Conservation (phyloP, 2,888 invertebrate genomes). For the Pseudeuparius sepicola region DNA sequence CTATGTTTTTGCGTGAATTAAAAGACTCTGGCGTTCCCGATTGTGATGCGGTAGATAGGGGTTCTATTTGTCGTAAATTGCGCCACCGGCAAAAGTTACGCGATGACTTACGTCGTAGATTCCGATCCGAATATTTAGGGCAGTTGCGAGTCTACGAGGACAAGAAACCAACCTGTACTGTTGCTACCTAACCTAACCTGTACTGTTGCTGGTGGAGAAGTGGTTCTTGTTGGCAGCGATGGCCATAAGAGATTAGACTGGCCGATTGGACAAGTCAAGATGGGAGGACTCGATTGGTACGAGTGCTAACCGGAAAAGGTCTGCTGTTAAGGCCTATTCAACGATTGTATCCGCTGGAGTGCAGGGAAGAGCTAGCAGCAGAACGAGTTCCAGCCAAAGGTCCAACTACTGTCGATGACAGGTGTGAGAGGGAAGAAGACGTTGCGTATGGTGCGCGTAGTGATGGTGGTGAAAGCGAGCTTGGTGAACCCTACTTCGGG, state of each 20-base stretch:
- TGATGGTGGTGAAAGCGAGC: too few relatives aligned
- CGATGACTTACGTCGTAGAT: conserved; percentile 22
- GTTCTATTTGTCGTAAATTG: conserved; percentile 16
- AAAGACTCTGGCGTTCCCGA: conserved; percentile 20
- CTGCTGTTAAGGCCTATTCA: conserved; percentile 17
- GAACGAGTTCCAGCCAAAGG: too few relatives aligned
- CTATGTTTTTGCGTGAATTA: conserved; percentile 26
- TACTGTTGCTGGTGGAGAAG: conserved; percentile 13
- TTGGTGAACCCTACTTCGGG: too few relatives aligned
- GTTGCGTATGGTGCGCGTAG: too few relatives aligned
- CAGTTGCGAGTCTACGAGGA: conserved; percentile 11
- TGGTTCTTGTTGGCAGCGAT: conserved; percentile 21
- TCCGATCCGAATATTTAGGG: conserved; percentile 22
- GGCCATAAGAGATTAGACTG: conserved; percentile 19
- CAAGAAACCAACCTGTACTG: too few relatives aligned
- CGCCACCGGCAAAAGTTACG: conserved; percentile 20
- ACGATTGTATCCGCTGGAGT: conserved; percentile 18
- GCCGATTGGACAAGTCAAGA: conserved; percentile 20
- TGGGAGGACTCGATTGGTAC: conserved; percentile 16
- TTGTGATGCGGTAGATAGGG: conserved; percentile 18
- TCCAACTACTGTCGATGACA: too few relatives aligned
- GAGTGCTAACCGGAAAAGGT: conserved; percentile 13
- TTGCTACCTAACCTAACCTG: too few relatives aligned
- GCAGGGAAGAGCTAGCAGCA: too few relatives aligned
- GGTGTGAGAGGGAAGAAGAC: too few relatives aligned